These are phyloP conservation scores for Apodemia hepburni DNA, from an alignment of 2,888 invertebrate species.

Conservation along the genomic window DNA sequence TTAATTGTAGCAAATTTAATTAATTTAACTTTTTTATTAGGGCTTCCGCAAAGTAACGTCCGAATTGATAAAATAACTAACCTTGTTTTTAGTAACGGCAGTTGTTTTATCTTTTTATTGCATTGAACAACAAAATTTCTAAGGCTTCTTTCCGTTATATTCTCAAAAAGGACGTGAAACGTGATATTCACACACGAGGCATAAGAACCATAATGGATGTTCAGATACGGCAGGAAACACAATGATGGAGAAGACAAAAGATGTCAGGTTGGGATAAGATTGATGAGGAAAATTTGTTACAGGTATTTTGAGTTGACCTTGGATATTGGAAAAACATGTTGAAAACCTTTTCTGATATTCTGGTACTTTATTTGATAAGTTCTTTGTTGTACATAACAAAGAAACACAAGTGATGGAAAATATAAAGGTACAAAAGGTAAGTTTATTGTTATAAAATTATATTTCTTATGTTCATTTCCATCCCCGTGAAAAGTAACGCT, in stretches of 20 bases:
- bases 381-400: background rate
- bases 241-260: conserved; percentile 11
- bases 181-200: background rate
- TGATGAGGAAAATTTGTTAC: conserved; percentile 12
- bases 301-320: background rate
- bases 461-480: background rate
- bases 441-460: background rate
- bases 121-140: background rate
- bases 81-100: background rate
- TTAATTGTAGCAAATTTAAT: too few species aligned
- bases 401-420: background rate
- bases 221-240: background rate
- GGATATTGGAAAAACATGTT: background rate
- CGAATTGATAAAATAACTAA: too few species aligned
- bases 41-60: background rate
- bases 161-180: conserved; percentile 1
- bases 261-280: conserved; percentile 8
- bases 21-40: too few species aligned
- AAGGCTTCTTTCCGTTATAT: background rate
- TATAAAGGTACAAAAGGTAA: background rate
- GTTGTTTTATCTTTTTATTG: background rate
- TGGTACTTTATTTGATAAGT: background rate
- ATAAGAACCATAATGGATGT: background rate
- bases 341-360: conserved; percentile 2
- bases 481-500: too few species aligned